Evolutionary conservation across 2,797 vertebrate species (phyloP).

Genomic region (Gallirallus australis): DNA sequence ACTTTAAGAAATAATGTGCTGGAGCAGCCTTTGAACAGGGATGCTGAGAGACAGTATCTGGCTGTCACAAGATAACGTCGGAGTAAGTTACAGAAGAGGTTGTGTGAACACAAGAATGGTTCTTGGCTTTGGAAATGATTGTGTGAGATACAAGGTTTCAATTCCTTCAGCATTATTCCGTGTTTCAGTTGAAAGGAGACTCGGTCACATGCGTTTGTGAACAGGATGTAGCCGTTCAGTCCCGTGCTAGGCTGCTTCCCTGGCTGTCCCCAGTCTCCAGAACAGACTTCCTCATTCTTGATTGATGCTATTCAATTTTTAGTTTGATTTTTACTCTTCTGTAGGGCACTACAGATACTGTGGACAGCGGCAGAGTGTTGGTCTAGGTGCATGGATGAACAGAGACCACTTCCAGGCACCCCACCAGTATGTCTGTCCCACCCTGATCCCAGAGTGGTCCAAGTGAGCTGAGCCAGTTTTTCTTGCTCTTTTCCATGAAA

Average conservation of each 20-base stretch:
- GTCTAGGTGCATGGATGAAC: background rate
- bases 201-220: background rate
- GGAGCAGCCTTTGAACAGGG: background rate
- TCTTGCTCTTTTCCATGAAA: background rate
- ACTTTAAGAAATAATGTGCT: background rate
- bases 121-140: background rate
- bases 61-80: fast-evolving
- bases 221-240: background rate
- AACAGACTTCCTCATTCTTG: background rate
- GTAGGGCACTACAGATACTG: background rate
- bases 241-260: background rate
- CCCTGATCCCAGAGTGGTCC: background rate
- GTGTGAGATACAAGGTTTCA: background rate
- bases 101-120: background rate
- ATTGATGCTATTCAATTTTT: background rate
- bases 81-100: background rate
- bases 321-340: background rate
- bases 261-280: background rate
- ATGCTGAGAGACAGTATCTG: background rate
- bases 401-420: background rate
- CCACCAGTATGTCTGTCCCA: background rate
- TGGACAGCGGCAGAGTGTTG: background rate
- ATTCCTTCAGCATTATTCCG: background rate
- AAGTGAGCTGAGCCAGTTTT: background rate
- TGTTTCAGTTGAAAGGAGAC: background rate